These are phyloP conservation scores for Scaptomyza hsui DNA, from an alignment of 1,140 invertebrate species.

Conservation along the genomic window DNA sequence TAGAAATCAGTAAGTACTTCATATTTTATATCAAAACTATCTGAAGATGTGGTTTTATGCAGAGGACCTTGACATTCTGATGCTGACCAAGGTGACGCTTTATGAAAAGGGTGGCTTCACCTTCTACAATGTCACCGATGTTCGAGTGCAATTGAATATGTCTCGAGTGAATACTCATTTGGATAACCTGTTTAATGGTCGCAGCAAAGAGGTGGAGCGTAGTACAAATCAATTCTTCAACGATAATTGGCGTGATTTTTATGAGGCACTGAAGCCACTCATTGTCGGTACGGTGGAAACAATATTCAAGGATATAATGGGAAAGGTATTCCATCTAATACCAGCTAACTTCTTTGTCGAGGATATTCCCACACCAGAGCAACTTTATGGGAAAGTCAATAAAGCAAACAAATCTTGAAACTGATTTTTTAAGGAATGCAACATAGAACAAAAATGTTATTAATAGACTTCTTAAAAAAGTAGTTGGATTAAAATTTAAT, in stretches of 20 bases:
- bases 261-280: slow-evolving; percentile 87
- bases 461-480: background rate
- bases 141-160: slow-evolving; percentile 86
- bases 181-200: slow-evolving; percentile 74
- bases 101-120: slow-evolving; percentile 86
- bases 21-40: background rate
- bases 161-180: slow-evolving; percentile 54
- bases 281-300: slow-evolving; percentile 87
- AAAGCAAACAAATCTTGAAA: background rate
- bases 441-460: background rate
- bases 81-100: slow-evolving; percentile 86
- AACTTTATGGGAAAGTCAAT: slow-evolving; percentile 80
- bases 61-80: slow-evolving; percentile 87
- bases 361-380: slow-evolving; percentile 70
- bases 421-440: too few relatives aligned
- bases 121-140: slow-evolving; percentile 87
- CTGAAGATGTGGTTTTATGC: background rate
- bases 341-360: slow-evolving; percentile 85
- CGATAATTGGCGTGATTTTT: slow-evolving; percentile 88
- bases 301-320: slow-evolving; percentile 86
- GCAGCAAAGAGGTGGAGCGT: slow-evolving; percentile 85
- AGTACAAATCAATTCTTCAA: slow-evolving; percentile 89
- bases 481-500: background rate
- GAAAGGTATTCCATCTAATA: slow-evolving; percentile 87
- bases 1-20: slow-evolving; percentile 86